These are phyloP conservation scores for Odontesthes bonariensis DNA, from an alignment of 2,113 vertebrate species.

Conservation along the genomic window DNA sequence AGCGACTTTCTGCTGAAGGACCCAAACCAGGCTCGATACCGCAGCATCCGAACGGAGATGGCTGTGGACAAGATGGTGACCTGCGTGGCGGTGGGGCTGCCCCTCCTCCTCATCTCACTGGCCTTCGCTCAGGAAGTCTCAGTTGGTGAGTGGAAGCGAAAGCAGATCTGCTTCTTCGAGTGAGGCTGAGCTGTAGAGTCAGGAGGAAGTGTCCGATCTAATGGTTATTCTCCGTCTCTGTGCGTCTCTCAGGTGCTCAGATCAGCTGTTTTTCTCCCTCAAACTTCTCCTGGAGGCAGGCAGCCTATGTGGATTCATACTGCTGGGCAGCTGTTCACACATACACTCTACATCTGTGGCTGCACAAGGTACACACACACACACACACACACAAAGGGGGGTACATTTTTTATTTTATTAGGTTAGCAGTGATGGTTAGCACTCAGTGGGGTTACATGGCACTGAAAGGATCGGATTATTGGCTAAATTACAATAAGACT, in stretches of 20 bases:
- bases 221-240: slow-evolving; percentile 22
- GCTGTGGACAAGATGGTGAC: slow-evolving; percentile 92
- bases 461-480: too few relatives aligned
- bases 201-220: too few relatives aligned
- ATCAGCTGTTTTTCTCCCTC: slow-evolving; percentile 92
- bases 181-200: too few relatives aligned
- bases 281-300: slow-evolving; percentile 91
- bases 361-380: slow-evolving; percentile 86
- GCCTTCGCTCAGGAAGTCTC: slow-evolving; percentile 94
- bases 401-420: too few relatives aligned
- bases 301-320: slow-evolving; percentile 89
- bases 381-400: too few relatives aligned
- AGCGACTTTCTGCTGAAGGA: slow-evolving; percentile 93
- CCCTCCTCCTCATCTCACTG: slow-evolving; percentile 92
- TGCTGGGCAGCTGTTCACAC: slow-evolving; percentile 91
- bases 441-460: too few relatives aligned
- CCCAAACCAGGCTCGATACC: slow-evolving; percentile 84
- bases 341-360: slow-evolving; percentile 84
- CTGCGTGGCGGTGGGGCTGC: slow-evolving; percentile 90
- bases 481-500: too few relatives aligned
- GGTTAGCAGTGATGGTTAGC: too few relatives aligned
- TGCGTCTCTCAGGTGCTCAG: slow-evolving; percentile 85
- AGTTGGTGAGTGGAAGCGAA: slow-evolving; percentile 80
- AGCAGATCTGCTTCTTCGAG: neutral
- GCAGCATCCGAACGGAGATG: slow-evolving; percentile 89